These are phyloP conservation scores for Myotis brandtii DNA, from an alignment of 2,113 vertebrate genomes.

Conservation along the genomic window DNA sequence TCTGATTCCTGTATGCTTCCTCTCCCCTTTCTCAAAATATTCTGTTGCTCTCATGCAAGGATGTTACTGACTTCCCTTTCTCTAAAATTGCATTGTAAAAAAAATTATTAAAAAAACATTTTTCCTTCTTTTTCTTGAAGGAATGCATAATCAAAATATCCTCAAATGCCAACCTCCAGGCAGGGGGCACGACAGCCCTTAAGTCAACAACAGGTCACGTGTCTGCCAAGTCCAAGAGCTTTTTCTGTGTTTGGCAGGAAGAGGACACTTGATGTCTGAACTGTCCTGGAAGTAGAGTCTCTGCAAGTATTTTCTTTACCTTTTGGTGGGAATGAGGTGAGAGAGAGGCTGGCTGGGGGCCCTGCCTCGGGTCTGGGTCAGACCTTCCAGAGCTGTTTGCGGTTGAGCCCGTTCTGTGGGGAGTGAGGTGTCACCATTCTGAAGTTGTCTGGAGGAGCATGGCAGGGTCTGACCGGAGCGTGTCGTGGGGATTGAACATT, in stretches of 20 bases:
- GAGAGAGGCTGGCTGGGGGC: background rate
- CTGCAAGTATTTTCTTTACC: background rate
- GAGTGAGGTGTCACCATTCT: background rate
- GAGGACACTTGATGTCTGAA: background rate
- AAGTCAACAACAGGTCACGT: accelerated
- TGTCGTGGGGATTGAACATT: background rate
- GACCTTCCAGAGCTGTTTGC: background rate
- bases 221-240: background rate
- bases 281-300: background rate
- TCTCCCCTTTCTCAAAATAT: conserved; percentile 34
- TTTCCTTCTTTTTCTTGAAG: background rate
- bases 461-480: background rate
- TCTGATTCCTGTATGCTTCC: conserved; percentile 67
- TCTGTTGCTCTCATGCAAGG: background rate
- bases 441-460: background rate
- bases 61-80: background rate
- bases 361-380: background rate
- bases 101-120: background rate
- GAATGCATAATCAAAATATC: background rate
- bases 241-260: background rate
- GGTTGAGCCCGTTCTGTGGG: background rate
- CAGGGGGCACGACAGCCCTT: background rate
- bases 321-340: background rate
- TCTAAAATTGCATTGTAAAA: background rate
- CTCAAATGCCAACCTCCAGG: background rate